Base-by-base conservation (phyloP, 2,888 invertebrate genomes). In the Onchidella celtica region DNA sequence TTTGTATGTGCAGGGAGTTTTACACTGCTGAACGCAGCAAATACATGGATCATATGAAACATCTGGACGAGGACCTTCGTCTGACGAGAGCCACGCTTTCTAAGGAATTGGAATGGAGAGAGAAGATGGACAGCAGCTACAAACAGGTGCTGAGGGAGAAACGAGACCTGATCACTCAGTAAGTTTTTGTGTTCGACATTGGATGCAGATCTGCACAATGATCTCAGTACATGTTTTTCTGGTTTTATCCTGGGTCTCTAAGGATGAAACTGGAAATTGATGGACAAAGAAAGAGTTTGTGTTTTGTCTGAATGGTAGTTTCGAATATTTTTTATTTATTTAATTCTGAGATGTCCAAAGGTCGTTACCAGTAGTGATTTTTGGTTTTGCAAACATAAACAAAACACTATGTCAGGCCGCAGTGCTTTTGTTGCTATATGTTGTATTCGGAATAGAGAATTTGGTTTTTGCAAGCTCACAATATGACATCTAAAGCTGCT, bases 141-240 rank as follows among this genome's bases (percentile, higher is more conserved):
- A 90, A 90, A 81, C 83, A 86, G 32, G 76, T 91, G 32, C 66
- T 90, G 59, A 65, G 79, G n/a, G 91, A 91, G 80, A 92, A 92
- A 79, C 81, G 92, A 4, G 90, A 91, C n/a, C 87, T 91, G 21
- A 84, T 92, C 17, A 85, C 90, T 74, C 89, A 91, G 92, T 92
- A 88, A 89, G 91, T 89, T 21, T 9, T 61, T 24, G 24, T 27
- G 29, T 29, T 4, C 29, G 36, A 66, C 9, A 4, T 66, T 36
- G 9, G 32, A 2, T 34, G 66, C 11, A 66, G 32, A 21, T 47
- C 47, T 47, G 47, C 17, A 11, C 6, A 6, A 11, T 17, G 17
- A 6, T 6, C 47, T 47, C 6, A 47, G n/a, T 38, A 4, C 29
- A 40, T 47, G 32, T 27, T 69, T 69, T 29, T n/a, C 1, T 69